A percentile compares a stretch with the other conserved stretches of the same genome.
These are phyloP conservation scores for Tetropium fuscum DNA, from an alignment of 2,888 invertebrate species.

Conservation along the genomic window DNA sequence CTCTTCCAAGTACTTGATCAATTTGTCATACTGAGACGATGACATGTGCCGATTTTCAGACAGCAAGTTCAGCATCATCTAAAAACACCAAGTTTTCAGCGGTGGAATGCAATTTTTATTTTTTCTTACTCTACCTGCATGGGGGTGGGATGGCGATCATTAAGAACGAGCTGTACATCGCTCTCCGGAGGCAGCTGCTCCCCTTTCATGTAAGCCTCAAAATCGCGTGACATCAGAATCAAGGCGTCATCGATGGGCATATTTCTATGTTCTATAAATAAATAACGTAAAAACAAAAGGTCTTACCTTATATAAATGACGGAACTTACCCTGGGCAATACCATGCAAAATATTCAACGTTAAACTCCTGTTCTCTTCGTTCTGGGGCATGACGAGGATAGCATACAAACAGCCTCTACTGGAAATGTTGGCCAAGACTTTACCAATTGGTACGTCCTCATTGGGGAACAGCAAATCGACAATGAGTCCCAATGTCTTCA, in stretches of 20 bases:
- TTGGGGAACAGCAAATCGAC: slow-evolving; percentile 93
- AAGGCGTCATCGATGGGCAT: slow-evolving; percentile 96
- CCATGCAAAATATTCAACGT: slow-evolving; percentile 94
- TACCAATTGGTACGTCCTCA: slow-evolving; percentile 84
- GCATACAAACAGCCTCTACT: slow-evolving; percentile 92
- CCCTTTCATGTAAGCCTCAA: slow-evolving; percentile 71
- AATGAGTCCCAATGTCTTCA: slow-evolving; percentile 82
- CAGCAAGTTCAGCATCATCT: slow-evolving; percentile 79
- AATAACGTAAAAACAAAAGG: too few relatives aligned
- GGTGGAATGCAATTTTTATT: not conserved
- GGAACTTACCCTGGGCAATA: slow-evolving; percentile 86
- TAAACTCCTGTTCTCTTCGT: slow-evolving; percentile 87
- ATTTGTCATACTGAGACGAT: slow-evolving; percentile 81
- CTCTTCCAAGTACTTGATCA: slow-evolving; percentile 80
- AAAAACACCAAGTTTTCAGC: slow-evolving; percentile 43
- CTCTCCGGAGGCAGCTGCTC: slow-evolving; percentile 57
- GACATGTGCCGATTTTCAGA: slow-evolving; percentile 85
- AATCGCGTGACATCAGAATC: slow-evolving; percentile 80
- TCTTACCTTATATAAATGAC: too few relatives aligned
- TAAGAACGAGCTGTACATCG: slow-evolving; percentile 53
- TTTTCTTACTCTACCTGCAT: slow-evolving; percentile 68
- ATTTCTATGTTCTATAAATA: slow-evolving; percentile 86
- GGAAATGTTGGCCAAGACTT: slow-evolving; percentile 88
- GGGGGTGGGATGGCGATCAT: slow-evolving; percentile 73
- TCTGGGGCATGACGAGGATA: slow-evolving; percentile 86